Evolutionary conservation across 2,797 vertebrate genomes (phyloP).

Genomic region (Ibycter americanus): DNA sequence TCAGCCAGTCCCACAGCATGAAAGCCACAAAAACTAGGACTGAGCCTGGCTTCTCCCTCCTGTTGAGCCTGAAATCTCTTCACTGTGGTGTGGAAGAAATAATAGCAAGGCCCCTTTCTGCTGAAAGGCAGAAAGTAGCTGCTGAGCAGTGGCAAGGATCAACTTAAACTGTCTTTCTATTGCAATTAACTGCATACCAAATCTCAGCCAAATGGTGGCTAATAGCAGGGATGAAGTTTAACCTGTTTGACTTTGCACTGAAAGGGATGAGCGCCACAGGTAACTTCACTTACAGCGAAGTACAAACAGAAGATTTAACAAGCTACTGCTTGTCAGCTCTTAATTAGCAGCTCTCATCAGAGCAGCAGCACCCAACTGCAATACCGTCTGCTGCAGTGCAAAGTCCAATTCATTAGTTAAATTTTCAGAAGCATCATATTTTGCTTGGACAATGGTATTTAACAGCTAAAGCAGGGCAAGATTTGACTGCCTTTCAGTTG

Average conservation of each 20-base stretch:
- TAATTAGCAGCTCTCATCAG: constrained; percentile 61
- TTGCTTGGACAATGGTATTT: neutral
- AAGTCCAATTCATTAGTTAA: constrained; percentile 3
- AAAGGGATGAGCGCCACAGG: neutral
- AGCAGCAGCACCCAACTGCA: constrained; percentile 52
- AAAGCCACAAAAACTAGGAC: neutral
- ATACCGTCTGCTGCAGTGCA: constrained; percentile 22
- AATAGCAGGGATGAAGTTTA: constrained; percentile 40
- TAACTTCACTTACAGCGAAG: neutral
- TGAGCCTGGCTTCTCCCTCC: neutral
- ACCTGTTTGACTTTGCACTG: constrained; percentile 52
- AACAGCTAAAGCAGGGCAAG: neutral
- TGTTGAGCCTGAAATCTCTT: neutral
- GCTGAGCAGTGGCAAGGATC: constrained; percentile 11
- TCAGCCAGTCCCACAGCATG: neutral
- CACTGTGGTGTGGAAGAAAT: neutral
- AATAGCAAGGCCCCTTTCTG: neutral
- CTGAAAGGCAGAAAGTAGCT: neutral
- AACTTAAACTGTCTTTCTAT: neutral
- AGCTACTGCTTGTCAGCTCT: constrained; percentile 47
- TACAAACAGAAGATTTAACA: neutral
- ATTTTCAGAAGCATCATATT: neutral
- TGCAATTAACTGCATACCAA: neutral
- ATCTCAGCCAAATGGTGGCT: constrained; percentile 2
- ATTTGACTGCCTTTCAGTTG: neutral